Evolutionary conservation across 2,113 vertebrate species (phyloP), one percentile per base, ranked within the genome.

Genomic region (Sander vitreus): DNA sequence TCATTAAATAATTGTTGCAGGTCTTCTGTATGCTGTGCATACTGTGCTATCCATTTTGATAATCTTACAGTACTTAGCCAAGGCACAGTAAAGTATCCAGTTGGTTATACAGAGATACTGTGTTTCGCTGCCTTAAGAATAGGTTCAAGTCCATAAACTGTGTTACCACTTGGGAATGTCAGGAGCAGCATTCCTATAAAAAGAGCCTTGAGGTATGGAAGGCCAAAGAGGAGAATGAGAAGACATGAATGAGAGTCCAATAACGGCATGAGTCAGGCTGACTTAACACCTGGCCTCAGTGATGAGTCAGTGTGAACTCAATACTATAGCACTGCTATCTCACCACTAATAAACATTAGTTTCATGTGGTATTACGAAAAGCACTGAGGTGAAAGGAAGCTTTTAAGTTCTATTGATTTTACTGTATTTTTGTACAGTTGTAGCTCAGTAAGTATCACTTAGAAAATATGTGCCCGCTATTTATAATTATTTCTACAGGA

Each of bases 201-300:
- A 62, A 76, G 2, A 70, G 84, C 86, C 85, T 80, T 3, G n/a
- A 71, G 85, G 60, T 80, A 39, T 59, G 57, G 18, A 74, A 30
- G 36, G 51, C 45, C 73, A 57, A 84, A 36, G 30, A 66, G 78
- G 70, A 68, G 71, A 73, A 86, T 65, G 66, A 51, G 68, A 78
- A 67, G 54, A 66, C 63, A 48, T 13, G 33, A 33, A 33, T 33
- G 51, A 82, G 60, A 69, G 73, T 80, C 33, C 88, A 54, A 47
- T 72, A 80, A 71, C 10, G 19, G 30, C 73, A 64, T 43, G 53
- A 80, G 80, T 92, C 87, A 91, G 63, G 11, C 51, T 75, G 82
- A 79, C 78, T 81, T 73, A 84, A 93, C 92, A 94, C 90, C 93
- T 95, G 93, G 93, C 82, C 76, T 88, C 48, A 23, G 6, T 39